These are phyloP conservation scores for Danaus plexippus DNA, from an alignment of 1,140 invertebrate species.

Conservation along the genomic window DNA sequence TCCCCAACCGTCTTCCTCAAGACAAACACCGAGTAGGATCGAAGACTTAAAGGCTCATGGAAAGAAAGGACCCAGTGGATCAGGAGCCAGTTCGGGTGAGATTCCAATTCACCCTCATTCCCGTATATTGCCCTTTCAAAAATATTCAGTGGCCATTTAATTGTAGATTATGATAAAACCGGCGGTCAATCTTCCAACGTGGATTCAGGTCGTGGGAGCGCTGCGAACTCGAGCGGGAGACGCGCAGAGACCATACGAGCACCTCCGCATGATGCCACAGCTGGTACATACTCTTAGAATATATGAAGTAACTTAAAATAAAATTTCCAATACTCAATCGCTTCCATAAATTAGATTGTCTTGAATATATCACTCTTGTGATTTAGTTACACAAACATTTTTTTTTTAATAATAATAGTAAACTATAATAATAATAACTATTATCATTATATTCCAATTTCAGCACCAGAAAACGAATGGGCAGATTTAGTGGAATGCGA, in stretches of 20 bases:
- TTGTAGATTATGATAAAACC: constrained; percentile 80
- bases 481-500: constrained; percentile 87
- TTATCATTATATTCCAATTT: constrained; percentile 8
- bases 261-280: no score
- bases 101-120: constrained; percentile 7
- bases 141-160: not conserved
- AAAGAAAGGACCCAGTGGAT: constrained; percentile 55
- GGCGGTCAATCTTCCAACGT: constrained; percentile 80
- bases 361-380: no score
- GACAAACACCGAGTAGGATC: constrained; percentile 63
- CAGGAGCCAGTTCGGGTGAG: constrained; percentile 61
- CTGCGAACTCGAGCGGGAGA: constrained; percentile 81
- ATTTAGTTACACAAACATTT: no score
- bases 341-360: no score
- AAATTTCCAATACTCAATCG: no score
- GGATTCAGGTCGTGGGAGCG: constrained; percentile 83
- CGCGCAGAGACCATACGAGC: constrained; percentile 56
- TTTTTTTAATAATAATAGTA: no score
- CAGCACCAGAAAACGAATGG: constrained; percentile 84
- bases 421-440: no score
- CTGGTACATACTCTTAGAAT: no score
- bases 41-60: constrained; percentile 60
- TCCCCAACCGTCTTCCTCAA: constrained; percentile 55
- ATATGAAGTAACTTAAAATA: no score
- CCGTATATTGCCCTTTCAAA: constrained; percentile 1